Evolutionary conservation across 2,888 invertebrate species (phyloP).

Genomic region (Allolobophora icterica): DNA sequence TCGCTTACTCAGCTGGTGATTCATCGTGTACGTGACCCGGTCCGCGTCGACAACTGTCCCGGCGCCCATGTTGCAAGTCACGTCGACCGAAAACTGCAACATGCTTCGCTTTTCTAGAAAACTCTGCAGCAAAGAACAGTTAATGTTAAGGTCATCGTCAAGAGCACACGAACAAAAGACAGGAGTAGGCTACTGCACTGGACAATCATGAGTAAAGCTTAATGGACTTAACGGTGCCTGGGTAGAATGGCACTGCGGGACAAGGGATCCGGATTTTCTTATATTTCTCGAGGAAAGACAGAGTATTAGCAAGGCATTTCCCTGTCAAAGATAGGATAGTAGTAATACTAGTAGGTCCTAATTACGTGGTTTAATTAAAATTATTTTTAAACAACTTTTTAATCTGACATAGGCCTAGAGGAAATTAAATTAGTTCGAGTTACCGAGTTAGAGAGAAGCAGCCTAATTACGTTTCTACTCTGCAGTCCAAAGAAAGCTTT

Average conservation of each 20-base stretch:
- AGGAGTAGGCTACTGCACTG: not conserved
- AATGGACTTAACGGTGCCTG: not conserved
- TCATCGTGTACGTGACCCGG: conserved; percentile 4
- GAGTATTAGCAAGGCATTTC: no score
- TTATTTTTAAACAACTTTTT: no score
- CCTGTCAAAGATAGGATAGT: no score
- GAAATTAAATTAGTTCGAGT: not conserved
- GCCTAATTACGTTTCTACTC: not conserved
- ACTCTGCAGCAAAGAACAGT: conserved; percentile 5
- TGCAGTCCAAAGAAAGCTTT: not conserved
- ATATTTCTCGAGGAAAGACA: no score
- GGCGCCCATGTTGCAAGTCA: conserved; percentile 29
- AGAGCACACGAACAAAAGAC: not conserved
- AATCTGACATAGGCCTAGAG: not conserved
- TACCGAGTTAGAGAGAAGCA: not conserved
- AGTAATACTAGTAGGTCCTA: no score
- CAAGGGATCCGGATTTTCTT: no score
- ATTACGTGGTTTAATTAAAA: no score
- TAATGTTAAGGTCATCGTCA: not conserved
- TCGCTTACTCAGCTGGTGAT: conserved; percentile 1
- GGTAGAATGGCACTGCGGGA: no score
- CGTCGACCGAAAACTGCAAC: conserved; percentile 34
- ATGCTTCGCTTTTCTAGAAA: conserved; percentile 23
- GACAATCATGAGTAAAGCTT: not conserved
- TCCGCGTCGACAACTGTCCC: not conserved